Evolutionary conservation across 1,140 invertebrate genomes (phyloP).

Genomic region (Orchesella cincta): DNA sequence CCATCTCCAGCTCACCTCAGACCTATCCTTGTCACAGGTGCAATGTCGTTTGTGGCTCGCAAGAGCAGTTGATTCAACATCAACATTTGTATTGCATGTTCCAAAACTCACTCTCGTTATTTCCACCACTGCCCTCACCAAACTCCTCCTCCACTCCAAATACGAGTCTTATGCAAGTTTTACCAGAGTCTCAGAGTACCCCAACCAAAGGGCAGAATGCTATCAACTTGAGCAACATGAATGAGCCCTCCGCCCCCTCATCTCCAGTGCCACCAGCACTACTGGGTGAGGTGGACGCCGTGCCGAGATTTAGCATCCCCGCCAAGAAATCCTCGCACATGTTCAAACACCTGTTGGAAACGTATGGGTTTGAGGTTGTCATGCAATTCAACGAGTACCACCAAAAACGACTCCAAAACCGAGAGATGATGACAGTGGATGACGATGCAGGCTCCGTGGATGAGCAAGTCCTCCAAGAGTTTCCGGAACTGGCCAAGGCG

Average conservation of each 20-base stretch:
- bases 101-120: slow-evolving; percentile 65
- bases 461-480: slow-evolving; percentile 61
- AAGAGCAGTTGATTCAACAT: slow-evolving; percentile 78
- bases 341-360: slow-evolving; percentile 87
- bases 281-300: slow-evolving; percentile 40
- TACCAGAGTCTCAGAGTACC: slow-evolving; percentile 11
- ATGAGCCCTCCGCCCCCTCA: slow-evolving; percentile 38
- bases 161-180: slow-evolving; percentile 26
- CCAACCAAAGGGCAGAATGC: slow-evolving; percentile 22
- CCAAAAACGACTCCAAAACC: slow-evolving; percentile 64
- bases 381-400: slow-evolving; percentile 95
- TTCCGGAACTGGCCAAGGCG: slow-evolving; percentile 71
- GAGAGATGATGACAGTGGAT: slow-evolving; percentile 56
- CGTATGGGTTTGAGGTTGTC: slow-evolving; percentile 91
- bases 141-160: slow-evolving; percentile 51
- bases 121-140: slow-evolving; percentile 59
- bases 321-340: slow-evolving; percentile 75
- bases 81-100: slow-evolving; percentile 80
- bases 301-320: slow-evolving; percentile 57
- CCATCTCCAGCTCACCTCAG: slow-evolving; percentile 44
- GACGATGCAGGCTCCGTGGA: slow-evolving; percentile 51
- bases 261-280: slow-evolving; percentile 31
- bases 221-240: too few species aligned
- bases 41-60: slow-evolving; percentile 73
- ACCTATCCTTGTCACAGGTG: slow-evolving; percentile 70